Conservation (phyloP, 2,888 invertebrate genomes). For the Hypena proboscidalis region DNA sequence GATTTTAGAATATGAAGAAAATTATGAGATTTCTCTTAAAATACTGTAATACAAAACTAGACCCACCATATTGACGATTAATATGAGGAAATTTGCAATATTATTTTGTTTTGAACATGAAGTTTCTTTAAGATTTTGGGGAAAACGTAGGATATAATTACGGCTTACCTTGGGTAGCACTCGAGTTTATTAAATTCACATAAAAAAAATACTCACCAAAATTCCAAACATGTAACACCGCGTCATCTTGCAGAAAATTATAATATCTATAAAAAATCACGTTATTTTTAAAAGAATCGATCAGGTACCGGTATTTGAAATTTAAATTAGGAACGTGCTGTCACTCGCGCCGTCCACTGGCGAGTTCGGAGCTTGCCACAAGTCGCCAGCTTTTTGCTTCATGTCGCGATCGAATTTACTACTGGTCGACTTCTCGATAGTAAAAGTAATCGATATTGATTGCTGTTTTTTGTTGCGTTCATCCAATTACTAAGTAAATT, state of each 20-base stretch:
- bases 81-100: too few species aligned
- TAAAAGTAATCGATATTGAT: constrained; percentile 7
- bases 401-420: constrained; percentile 42
- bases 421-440: constrained; percentile 48
- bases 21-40: too few species aligned
- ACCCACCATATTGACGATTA: too few species aligned
- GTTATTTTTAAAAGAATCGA: constrained; percentile 26
- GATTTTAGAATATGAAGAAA: too few species aligned
- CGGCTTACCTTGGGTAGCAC: too few species aligned
- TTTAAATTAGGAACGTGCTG: constrained; percentile 50
- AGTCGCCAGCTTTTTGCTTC: constrained; percentile 66
- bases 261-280: constrained; percentile 40
- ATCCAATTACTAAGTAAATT: background rate
- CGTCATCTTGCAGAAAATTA: constrained; percentile 45
- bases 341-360: constrained; percentile 47
- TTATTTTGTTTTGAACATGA: too few species aligned
- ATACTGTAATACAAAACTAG: too few species aligned
- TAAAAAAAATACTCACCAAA: constrained; percentile 51
- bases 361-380: constrained; percentile 55
- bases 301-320: constrained; percentile 24
- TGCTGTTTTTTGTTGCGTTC: background rate
- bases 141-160: too few species aligned
- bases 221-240: constrained; percentile 52
- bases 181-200: too few species aligned
- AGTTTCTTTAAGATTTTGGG: too few species aligned